phyloP scores from a whole-genome alignment of 2,797 vertebrate genomes.

The Sebastiscus albofasciatus region DNA sequence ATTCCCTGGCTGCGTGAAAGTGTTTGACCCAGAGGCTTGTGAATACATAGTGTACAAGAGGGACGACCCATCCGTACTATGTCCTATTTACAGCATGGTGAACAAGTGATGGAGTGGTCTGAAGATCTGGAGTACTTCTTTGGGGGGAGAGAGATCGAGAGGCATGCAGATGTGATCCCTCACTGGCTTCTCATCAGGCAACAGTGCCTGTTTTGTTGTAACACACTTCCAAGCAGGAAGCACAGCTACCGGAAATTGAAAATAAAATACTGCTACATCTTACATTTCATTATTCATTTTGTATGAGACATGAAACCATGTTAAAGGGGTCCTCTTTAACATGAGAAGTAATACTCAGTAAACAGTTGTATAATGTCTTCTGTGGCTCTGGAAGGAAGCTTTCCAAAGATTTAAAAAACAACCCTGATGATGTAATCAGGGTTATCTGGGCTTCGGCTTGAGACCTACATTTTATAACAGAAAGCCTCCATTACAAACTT shows the following conservation, averaged over 20 bases:
- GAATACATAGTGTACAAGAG: constrained; percentile 65
- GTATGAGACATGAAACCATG: too few species aligned
- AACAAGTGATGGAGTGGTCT: constrained; percentile 43
- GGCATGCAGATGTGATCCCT: neutral
- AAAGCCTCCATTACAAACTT: too few species aligned
- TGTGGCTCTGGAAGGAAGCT: too few species aligned
- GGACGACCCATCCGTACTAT: constrained; percentile 38
- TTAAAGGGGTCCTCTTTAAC: too few species aligned
- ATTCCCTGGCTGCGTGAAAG: too few species aligned
- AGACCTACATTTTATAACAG: too few species aligned
- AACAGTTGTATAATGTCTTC: neutral
- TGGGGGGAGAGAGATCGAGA: too few species aligned
- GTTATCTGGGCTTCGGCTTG: too few species aligned
- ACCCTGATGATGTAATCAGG: too few species aligned
- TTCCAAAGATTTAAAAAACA: too few species aligned
- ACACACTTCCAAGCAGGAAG: neutral
- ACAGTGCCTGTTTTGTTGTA: neutral
- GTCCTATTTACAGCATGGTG: neutral
- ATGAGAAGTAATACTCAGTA: neutral
- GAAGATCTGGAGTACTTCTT: neutral
- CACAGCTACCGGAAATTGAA: neutral
- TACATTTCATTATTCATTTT: neutral
- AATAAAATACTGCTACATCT: neutral
- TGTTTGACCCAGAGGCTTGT: constrained; percentile 56
- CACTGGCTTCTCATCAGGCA: neutral